Base-by-base conservation (phyloP, 1,140 invertebrate genomes). In the Apocrypta bakeri region DNA sequence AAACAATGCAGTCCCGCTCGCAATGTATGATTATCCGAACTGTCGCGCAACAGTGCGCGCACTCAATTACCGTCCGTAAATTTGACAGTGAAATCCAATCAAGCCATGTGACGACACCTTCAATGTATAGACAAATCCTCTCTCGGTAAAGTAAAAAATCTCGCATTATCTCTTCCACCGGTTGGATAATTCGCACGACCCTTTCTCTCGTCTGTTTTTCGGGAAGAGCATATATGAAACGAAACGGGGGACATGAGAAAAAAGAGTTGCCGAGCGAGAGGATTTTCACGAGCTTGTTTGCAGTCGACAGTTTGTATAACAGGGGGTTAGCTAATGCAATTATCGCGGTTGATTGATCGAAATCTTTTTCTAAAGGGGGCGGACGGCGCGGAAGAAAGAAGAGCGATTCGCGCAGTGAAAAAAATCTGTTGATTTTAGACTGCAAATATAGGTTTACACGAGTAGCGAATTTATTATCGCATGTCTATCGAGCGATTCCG, bases 61-160 rank as follows among this genome's bases (percentile, higher is more conserved):
- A 82, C 73, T 82, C 80, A 71, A 82, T 74, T 82, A 82, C 76
- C 61, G 73, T 17, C 27, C 72, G 33, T 48, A 66, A 74, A 74
- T 74, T 74, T 81, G 64, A 68, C 79, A 71, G 71, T 63, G n/a
- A 66, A 74, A 81, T 64, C 79, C 71, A 81, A 81, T 81, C 61
- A 61, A 63, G 21, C 7, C 14, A n/a, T 21, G 48, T 25, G 40
- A 31, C 56, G 69, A 9, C 14, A 29, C 69, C 56, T 29, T 24
- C 11, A 6, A 61, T 74, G 4, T 61, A 25, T 66, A 27, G 63
- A 29, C 64, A 40, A 80, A 73, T 72, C 42, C 48, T 29, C 48
- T 74, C 33, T 64, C 71, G 24, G n/a, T 31, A n/a, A 48, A 40
- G 48, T 12, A 69, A 71, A 40, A 42, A 63, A 80, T 48, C 21